These are phyloP conservation scores for Podarcis siculus DNA, from an alignment of 2,797 vertebrate genomes.

Conservation along the genomic window DNA sequence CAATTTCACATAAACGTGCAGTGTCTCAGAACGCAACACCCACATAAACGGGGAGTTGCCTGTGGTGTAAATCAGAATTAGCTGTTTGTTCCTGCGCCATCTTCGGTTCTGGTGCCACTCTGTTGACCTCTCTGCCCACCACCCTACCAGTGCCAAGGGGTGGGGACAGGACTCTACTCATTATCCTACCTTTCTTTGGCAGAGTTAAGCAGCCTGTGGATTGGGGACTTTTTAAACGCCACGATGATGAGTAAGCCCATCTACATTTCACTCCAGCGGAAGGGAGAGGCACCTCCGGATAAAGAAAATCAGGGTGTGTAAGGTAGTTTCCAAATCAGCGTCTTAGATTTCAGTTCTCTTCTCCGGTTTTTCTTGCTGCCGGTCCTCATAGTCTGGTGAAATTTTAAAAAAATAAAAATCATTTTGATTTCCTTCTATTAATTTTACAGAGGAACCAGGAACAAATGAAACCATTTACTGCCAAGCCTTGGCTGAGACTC, in stretches of 20 bases:
- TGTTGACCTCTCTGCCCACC: too few relatives aligned
- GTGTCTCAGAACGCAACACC: too few relatives aligned
- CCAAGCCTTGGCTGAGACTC: slow-evolving; percentile 3
- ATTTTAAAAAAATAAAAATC: not conserved
- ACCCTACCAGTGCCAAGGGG: too few relatives aligned
- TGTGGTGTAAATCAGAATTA: too few relatives aligned
- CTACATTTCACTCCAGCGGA: not conserved
- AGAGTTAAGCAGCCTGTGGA: not conserved
- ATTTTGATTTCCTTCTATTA: not conserved
- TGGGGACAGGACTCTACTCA: not conserved
- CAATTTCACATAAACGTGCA: too few relatives aligned
- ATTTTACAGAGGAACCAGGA: not conserved
- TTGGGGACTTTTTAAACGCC: not conserved
- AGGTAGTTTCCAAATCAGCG: not conserved
- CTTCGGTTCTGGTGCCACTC: too few relatives aligned
- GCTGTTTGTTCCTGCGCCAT: too few relatives aligned
- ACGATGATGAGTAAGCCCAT: not conserved
- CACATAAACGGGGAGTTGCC: too few relatives aligned
- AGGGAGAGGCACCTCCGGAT: not conserved
- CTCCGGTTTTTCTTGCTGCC: too few relatives aligned
- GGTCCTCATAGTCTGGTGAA: too few relatives aligned
- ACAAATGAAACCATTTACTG: slow-evolving; percentile 4
- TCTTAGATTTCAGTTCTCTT: too few relatives aligned
- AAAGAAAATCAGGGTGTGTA: not conserved
- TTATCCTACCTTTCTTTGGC: not conserved